Evolutionary conservation across 2,888 invertebrate genomes (phyloP).

Genomic region (Oscheius sp.): DNA sequence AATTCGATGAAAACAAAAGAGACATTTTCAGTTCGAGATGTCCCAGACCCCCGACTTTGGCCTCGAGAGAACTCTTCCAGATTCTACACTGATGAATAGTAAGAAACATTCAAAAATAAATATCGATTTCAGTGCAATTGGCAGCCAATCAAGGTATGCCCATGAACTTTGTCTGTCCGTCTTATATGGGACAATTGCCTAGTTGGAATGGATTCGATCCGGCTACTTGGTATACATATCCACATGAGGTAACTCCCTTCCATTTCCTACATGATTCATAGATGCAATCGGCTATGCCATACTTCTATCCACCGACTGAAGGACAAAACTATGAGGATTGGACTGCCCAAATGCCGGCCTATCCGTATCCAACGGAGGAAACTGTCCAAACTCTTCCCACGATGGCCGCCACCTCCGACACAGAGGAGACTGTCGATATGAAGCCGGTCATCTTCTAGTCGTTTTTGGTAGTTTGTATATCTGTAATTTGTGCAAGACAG

Average conservation of each 20-base stretch:
- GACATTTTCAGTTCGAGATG: conserved; percentile 16
- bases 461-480: neutral
- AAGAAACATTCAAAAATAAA: neutral
- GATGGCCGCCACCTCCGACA: neutral
- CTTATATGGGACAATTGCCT: conserved; percentile 10
- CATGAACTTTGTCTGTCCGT: neutral
- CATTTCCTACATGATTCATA: neutral
- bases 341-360: conserved; percentile 5
- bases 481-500: neutral
- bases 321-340: conserved; percentile 10
- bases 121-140: neutral
- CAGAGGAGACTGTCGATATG: neutral
- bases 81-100: neutral
- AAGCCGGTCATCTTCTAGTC: neutral
- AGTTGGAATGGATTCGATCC: conserved; percentile 9
- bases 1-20: neutral
- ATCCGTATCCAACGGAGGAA: neutral
- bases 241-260: neutral
- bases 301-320: neutral
- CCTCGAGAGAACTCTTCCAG: neutral
- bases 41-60: conserved; percentile 2
- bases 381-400: neutral
- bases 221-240: conserved; percentile 10
- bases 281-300: neutral
- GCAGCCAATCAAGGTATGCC: neutral